Evolutionary conservation across 1,140 invertebrate genomes (phyloP).

Genomic region (Lycorma delicatula): DNA sequence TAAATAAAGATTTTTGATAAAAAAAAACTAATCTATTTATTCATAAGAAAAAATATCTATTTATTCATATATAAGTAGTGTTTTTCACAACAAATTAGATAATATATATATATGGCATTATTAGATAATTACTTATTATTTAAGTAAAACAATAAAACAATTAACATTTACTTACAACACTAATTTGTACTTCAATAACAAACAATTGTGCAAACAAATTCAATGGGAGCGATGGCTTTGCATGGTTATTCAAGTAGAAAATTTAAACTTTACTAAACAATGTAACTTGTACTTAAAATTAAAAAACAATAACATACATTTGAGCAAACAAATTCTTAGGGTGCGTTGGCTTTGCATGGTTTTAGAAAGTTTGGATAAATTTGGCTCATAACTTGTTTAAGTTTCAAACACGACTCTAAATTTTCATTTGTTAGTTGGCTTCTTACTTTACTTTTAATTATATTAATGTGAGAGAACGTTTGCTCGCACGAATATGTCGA

Average conservation of each 20-base stretch:
- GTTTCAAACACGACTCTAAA: constrained; percentile 26
- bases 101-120: constrained; percentile 3
- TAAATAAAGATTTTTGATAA: too few species aligned
- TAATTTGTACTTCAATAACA: constrained; percentile 13
- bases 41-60: too few species aligned
- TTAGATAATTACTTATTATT: not conserved
- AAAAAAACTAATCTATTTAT: too few species aligned
- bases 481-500: constrained; percentile 30
- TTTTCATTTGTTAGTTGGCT: constrained; percentile 30
- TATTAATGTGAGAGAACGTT: constrained; percentile 29
- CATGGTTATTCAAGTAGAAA: constrained; percentile 3
- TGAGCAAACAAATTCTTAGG: constrained; percentile 12
- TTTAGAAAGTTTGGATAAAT: constrained; percentile 27
- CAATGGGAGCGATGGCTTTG: constrained; percentile 11
- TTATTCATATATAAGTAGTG: too few species aligned
- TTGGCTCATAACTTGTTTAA: constrained; percentile 26
- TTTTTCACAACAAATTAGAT: too few species aligned
- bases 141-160: constrained; percentile 1
- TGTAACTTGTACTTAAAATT: constrained; percentile 1
- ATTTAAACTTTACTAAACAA: constrained; percentile 1
- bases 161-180: constrained; percentile 11
- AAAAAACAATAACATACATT: constrained; percentile 1
- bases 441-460: constrained; percentile 32
- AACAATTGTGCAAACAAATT: constrained; percentile 12
- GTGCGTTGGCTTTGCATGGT: constrained; percentile 25